Conservation (phyloP, 2,888 invertebrate genomes). For the Eilema caniola region DNA sequence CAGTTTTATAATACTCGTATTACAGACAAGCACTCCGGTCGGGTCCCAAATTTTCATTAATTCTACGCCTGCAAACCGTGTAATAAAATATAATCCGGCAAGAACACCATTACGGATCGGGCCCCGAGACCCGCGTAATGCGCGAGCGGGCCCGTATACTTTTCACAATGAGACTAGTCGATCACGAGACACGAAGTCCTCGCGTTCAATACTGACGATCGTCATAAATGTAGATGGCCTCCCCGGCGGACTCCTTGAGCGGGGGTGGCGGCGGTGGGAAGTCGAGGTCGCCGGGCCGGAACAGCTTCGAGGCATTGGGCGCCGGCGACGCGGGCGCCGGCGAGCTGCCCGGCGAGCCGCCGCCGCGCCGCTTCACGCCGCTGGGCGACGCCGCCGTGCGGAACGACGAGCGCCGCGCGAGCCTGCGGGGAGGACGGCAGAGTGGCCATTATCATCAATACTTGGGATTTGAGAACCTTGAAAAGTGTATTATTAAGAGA, state of each 20-base stretch:
- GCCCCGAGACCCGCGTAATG: slow-evolving; percentile 25
- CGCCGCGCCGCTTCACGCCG: slow-evolving; percentile 82
- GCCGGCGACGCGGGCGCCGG: slow-evolving; percentile 83
- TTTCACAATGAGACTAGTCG: slow-evolving; percentile 53
- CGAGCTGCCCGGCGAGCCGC: slow-evolving; percentile 76
- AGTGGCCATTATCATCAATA: background rate
- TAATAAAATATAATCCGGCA: slow-evolving; percentile 49
- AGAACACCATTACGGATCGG: slow-evolving; percentile 39
- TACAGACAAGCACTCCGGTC: slow-evolving; percentile 64
- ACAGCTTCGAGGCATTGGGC: slow-evolving; percentile 83
- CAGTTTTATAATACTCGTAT: slow-evolving; percentile 44
- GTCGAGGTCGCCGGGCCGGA: slow-evolving; percentile 79
- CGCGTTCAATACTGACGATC: slow-evolving; percentile 78
- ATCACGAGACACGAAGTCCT: slow-evolving; percentile 49
- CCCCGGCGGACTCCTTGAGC: slow-evolving; percentile 89
- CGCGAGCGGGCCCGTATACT: slow-evolving; percentile 32
- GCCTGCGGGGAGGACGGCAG: slow-evolving; percentile 65
- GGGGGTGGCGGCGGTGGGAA: slow-evolving; percentile 81
- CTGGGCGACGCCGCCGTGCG: slow-evolving; percentile 79
- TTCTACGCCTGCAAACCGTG: slow-evolving; percentile 61
- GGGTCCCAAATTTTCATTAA: slow-evolving; percentile 73
- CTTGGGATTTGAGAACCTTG: background rate
- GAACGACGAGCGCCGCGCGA: slow-evolving; percentile 90
- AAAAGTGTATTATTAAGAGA: no score
- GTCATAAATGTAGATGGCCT: slow-evolving; percentile 87